Conservation (phyloP, 2,797 vertebrate species). For the Sitta carolinensis region DNA sequence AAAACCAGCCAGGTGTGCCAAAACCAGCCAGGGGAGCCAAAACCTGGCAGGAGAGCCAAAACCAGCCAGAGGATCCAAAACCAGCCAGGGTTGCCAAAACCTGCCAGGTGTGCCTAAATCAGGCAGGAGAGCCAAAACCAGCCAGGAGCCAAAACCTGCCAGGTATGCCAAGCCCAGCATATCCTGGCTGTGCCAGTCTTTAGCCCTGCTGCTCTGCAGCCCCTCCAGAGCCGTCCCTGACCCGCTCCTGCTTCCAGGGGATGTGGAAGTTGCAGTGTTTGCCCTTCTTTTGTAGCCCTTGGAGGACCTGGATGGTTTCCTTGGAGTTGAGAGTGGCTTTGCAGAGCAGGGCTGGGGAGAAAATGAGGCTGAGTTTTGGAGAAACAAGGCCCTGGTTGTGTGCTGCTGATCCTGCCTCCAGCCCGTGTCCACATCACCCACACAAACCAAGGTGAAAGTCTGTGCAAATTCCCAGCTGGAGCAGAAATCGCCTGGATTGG, state of each 20-base stretch:
- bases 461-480: neutral
- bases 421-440: neutral
- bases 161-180: neutral
- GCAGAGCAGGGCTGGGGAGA: neutral
- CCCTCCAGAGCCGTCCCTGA: neutral
- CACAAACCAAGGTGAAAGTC: neutral
- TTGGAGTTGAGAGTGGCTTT: neutral
- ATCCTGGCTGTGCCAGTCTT: neutral
- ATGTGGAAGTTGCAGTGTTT: constrained; percentile 19
- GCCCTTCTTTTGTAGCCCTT: constrained; percentile 48
- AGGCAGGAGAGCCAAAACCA: neutral
- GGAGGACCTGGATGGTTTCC: constrained; percentile 22
- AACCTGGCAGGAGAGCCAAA: too few species aligned
- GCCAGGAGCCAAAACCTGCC: neutral
- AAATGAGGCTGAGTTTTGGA: neutral
- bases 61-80: too few species aligned
- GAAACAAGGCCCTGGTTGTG: rapidly evolving
- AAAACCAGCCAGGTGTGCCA: too few species aligned
- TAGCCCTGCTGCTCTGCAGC: neutral
- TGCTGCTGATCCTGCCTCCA: neutral
- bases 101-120: too few species aligned
- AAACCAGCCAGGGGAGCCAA: too few species aligned
- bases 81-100: too few species aligned
- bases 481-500: neutral
- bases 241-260: neutral